Base-by-base conservation (phyloP, 1,140 invertebrate species). In the Sarcophaga peregrina region DNA sequence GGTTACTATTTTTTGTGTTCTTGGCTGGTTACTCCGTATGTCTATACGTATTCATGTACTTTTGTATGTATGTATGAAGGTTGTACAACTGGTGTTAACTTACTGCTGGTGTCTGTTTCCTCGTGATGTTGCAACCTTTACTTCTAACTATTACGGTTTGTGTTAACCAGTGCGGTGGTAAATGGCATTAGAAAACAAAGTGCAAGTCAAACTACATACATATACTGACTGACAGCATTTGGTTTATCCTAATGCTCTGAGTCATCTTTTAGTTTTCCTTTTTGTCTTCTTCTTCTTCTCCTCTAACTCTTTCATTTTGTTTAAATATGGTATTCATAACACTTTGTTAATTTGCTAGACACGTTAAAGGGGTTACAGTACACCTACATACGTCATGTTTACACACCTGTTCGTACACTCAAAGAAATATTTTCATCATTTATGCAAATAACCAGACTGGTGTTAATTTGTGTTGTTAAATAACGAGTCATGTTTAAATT, bases 391-490 rank as follows among this genome's bases (percentile, higher is more conserved):
- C 20, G 20, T n/a, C 15, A 17, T 15, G 20, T 17, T 20, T 68
- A 20, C n/a, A 25, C n/a, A 68, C 3, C 0, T 4, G 20, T 68
- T 52, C 50, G 8, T 37, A 37, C 25, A 37, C 25, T 37, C 25
- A 37, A 4, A 37, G 25, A 37, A 37, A 37, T 37, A 37, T 37
- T 37, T 37, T 37, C 25, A 37, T 37, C 4, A n/a, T 37, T 37
- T 37, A 37, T 37, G 25, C 25, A 37, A 37, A 37, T 37, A 37
- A 37, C 25, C 15, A 25, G 62, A 20, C 10, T 68, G 6, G 62
- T 68, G 62, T 68, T 68, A 68, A 68, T 68, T 68, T 68, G 20
- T 20, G 17, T 68, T 68, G 62, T 20, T 68, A 68, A 9, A 68
- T 68, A 20, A 68, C 6, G 13, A 13, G 62, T 20, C 62, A 25